Evolutionary conservation across 2,888 invertebrate species (phyloP).

Genomic region (Helobdella robusta): DNA sequence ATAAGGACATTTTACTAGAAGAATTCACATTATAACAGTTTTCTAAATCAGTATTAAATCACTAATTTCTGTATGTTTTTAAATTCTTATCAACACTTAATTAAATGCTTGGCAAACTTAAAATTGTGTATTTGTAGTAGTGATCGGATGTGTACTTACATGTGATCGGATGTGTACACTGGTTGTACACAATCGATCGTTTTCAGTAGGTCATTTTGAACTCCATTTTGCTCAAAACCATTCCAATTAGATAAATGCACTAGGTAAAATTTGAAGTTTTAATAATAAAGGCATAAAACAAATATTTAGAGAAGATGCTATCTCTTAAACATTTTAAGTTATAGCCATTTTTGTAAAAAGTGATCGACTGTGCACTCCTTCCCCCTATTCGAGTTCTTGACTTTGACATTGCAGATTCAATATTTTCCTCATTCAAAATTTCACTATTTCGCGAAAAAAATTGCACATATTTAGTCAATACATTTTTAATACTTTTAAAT

Average conservation of each 20-base stretch:
- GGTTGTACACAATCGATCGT: conserved; percentile 4
- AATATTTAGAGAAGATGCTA: background rate
- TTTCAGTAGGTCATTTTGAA: background rate
- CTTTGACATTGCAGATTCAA: no score
- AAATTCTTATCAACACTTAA: background rate
- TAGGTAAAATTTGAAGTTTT: background rate
- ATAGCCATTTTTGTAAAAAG: background rate
- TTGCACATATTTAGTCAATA: no score
- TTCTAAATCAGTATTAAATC: conserved; percentile 2
- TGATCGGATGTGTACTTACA: conserved; percentile 3
- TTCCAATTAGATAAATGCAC: conserved; percentile 2
- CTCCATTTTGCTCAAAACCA: conserved; percentile 3
- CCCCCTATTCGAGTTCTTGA: no score
- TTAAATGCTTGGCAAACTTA: conserved; percentile 3
- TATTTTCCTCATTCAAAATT: no score
- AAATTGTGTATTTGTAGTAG: conserved; percentile 2
- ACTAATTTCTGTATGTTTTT: background rate
- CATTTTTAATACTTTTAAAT: no score
- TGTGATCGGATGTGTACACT: conserved; percentile 3
- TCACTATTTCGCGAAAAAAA: no score
- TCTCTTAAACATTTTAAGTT: background rate
- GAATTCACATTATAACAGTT: background rate
- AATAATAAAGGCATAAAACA: background rate
- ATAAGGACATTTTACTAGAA: background rate
- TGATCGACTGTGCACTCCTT: conserved; percentile 4